phyloP scores from a whole-genome alignment of 2,888 invertebrate species.

The Scaeva pyrastri region DNA sequence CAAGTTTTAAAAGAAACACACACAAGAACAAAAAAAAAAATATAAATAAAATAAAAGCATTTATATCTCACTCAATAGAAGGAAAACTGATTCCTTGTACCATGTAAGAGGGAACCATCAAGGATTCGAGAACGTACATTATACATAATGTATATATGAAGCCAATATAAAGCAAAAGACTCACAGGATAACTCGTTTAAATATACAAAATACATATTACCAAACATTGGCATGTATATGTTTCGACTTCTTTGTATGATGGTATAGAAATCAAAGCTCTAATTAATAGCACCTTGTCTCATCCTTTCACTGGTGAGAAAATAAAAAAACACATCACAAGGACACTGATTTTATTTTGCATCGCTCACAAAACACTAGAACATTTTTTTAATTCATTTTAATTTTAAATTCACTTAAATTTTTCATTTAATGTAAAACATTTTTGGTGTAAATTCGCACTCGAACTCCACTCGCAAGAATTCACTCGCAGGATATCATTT shows the following conservation, averaged over 20 bases:
- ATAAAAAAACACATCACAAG: conserved; percentile 4
- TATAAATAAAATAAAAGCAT: conserved; percentile 22
- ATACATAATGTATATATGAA: too few relatives aligned
- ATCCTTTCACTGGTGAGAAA: neutral
- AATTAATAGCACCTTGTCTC: conserved; percentile 56
- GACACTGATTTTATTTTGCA: conserved; percentile 6
- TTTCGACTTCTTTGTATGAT: neutral
- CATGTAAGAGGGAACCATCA: neutral
- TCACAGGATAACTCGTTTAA: neutral
- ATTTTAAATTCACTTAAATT: conserved; percentile 10
- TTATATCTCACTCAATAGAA: conserved; percentile 38
- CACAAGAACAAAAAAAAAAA: neutral
- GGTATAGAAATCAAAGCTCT: conserved; percentile 52
- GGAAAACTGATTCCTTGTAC: conserved; percentile 4
- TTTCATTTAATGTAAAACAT: conserved; percentile 23
- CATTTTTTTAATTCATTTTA: too few relatives aligned
- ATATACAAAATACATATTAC: neutral
- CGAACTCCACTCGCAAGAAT: conserved; percentile 43
- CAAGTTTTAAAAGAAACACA: neutral
- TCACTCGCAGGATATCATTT: conserved; percentile 14
- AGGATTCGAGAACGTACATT: neutral
- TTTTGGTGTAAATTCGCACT: conserved; percentile 24
- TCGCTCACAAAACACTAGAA: conserved; percentile 17
- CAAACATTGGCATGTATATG: neutral
- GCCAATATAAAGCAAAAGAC: conserved; percentile 6